Base-by-base conservation (phyloP, 2,888 invertebrate species). In the Eilema sororculum region DNA sequence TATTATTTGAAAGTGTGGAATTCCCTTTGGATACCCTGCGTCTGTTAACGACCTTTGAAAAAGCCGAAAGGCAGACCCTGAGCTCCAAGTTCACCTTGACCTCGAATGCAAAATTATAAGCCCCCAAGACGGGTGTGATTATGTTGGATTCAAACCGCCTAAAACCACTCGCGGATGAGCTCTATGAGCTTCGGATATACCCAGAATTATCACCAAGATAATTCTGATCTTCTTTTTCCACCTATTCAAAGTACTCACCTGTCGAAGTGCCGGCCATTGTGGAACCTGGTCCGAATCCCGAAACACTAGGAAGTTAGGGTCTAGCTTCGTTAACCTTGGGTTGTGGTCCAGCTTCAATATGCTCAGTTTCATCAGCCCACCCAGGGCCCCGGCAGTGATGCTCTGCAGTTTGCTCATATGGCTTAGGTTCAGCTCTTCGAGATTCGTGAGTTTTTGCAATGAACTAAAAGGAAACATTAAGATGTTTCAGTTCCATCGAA, bases 381-480 rank as follows among this genome's bases (percentile, higher is more conserved):
- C 88, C 0, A 92, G 69, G 0, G 89, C 89, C 0, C 82, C 89
- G 2, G 96, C 95, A 0, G 96, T 93, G 59, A 98, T 96, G 33
- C 84, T 87, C 22, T 89, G 91, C 41, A 98, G 89, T 37, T 96
- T 91, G 0, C 95, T 93, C 94, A 97, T 96, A 57, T 96, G 93
- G 12, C 96, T 96, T 64, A 98, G 87, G 58, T 96, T 96, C 0
- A 98, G 90, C 60, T 96, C 95, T 85, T 95, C 94, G 5, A 98
- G 86, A 3, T 93, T 95, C 5, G 91, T 86, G 80, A 98, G 86
- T 3, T 79, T 82, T 0, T 96, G 96, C 80, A 97, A 96, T 3
- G 96, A 88, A 57, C 96, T 96, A 81, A 58, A 93, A 83, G 41
- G 10, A 16, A 41, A 16, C 28, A 20, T 10, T 33, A 33, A 33